Base-by-base conservation (phyloP, 2,797 vertebrate genomes). In the Thamnophis elegans region DNA sequence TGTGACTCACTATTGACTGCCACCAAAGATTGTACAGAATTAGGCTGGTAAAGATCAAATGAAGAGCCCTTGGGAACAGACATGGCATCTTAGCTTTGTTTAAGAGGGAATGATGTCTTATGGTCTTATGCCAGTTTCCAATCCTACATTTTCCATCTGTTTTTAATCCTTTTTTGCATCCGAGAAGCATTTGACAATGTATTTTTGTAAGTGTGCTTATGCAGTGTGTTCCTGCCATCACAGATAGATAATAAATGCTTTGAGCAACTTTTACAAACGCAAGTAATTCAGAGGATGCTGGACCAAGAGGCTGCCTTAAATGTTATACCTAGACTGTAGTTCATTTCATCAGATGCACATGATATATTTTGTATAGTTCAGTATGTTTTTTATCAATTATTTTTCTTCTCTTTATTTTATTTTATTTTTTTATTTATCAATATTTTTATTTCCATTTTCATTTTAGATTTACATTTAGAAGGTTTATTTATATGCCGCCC, bases 1-100 rank as follows among this genome's bases (percentile, higher is more conserved):
- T 93, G 90, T 97, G 96, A 97, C 92, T 97, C 95, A 96, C 10
- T 42, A 3, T 82, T 5, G 0, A 55, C 58, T 18, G 92, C 94
- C 95, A 94, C 90, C 87, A 90, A 92, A 92, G 92, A 56, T 92
- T 92, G 87, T 90, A 85, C 91, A 92, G 92, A 54, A 93, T 95
- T 92, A 94, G 82, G n/a, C 88, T 55, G 90, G 88, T 20, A 94
- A 85, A 93, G 59, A 95, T 95, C 93, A 96, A 95, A 97, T 92
- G 90, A 92, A 26, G 7, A 93, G 94, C 59, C 93, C 53, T 91
- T 93, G 59, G 90, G 86, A 68, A 93, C 3, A 7, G 87, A 92
- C 89, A 73, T 26, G 88, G 92, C 86, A 95, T 93, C 91, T 93
- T 87, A 85, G 73, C 87, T 59, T 89, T 93, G 88, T 91, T 58